A percentile compares a stretch with the other conserved stretches of the same genome.
These are phyloP conservation scores for Apocrypta bakeri DNA, from an alignment of 1,140 invertebrate genomes.

Conservation along the genomic window DNA sequence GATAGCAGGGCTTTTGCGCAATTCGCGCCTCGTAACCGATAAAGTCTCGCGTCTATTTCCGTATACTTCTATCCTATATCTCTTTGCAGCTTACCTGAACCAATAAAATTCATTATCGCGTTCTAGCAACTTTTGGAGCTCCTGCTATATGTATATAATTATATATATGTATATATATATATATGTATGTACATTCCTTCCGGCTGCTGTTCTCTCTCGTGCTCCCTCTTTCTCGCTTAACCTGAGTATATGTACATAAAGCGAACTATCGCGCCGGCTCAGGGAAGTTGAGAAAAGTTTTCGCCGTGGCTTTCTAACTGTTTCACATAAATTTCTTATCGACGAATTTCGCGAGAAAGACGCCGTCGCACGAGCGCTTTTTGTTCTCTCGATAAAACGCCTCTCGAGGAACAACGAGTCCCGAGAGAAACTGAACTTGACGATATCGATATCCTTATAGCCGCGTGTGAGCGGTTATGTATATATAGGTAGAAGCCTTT, in stretches of 20 bases:
- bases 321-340: conserved; percentile 45
- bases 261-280: conserved; percentile 1
- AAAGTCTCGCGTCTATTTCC: background rate
- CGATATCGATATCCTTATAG: conserved; percentile 11
- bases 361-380: background rate
- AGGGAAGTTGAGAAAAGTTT: background rate
- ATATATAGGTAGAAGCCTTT: background rate
- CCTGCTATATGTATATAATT: background rate
- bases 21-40: background rate
- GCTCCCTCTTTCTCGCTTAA: background rate
- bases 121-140: background rate
- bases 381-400: conserved; percentile 41
- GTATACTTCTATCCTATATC: background rate
- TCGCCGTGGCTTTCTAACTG: conserved; percentile 34
- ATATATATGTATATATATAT: background rate
- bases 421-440: conserved; percentile 21
- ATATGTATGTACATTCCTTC: background rate
- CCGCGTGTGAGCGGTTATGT: background rate
- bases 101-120: conserved; percentile 16
- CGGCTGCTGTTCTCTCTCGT: background rate
- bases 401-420: background rate
- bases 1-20: background rate
- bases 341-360: conserved; percentile 20
- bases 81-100: background rate
- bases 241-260: background rate